Evolutionary conservation across 1,140 invertebrate genomes (phyloP).

Genomic region (Antheraea mylitta): DNA sequence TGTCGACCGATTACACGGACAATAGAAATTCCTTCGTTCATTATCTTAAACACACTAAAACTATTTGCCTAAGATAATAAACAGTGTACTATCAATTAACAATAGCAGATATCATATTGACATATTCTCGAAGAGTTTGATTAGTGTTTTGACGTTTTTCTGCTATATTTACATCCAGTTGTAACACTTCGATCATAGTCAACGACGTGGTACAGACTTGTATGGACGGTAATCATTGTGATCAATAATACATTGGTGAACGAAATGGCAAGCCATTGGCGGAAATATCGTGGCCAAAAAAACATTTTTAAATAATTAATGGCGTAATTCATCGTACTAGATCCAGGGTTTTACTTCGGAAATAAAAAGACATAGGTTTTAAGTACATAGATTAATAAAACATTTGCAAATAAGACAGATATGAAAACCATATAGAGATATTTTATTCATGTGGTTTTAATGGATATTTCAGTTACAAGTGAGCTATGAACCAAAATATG

Average conservation of each 20-base stretch:
- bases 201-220: neutral
- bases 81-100: neutral
- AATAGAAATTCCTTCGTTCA: conserved; percentile 9
- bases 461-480: too few species aligned
- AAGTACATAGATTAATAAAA: too few species aligned
- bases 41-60: neutral
- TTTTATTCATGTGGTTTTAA: too few species aligned
- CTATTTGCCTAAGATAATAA: neutral
- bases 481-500: too few species aligned
- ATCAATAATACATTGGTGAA: neutral
- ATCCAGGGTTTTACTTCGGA: too few species aligned
- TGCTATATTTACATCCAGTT: conserved; percentile 17
- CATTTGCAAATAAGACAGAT: too few species aligned
- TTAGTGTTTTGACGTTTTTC: conserved; percentile 40
- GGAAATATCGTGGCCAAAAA: too few species aligned
- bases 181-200: neutral
- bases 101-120: neutral
- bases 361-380: too few species aligned
- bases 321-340: too few species aligned
- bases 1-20: neutral
- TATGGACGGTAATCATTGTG: neutral
- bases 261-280: too few species aligned
- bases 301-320: too few species aligned
- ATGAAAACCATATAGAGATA: too few species aligned
- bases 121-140: conserved; percentile 20